phyloP scores from a whole-genome alignment of 2,113 vertebrate genomes.

The Lagenorhynchus albirostris region DNA sequence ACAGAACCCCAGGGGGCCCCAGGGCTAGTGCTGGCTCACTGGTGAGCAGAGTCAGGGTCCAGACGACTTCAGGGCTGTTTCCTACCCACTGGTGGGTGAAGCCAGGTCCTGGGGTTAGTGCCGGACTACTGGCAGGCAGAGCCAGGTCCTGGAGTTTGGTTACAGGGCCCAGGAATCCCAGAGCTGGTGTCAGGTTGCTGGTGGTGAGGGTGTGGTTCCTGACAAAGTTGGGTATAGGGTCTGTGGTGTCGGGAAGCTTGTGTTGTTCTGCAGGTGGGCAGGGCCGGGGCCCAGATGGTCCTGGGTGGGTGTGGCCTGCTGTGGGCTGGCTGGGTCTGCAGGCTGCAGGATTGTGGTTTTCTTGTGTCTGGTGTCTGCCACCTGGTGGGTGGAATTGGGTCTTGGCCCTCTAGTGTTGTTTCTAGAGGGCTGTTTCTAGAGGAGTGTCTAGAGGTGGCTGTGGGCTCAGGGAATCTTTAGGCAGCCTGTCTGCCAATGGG shows the following conservation, averaged over 20 bases:
- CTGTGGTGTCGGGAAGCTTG: neutral
- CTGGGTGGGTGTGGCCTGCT: neutral
- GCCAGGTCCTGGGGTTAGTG: neutral
- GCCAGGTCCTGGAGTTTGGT: neutral
- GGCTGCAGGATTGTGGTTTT: neutral
- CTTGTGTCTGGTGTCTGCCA: neutral
- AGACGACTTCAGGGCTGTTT: neutral
- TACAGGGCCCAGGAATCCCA: neutral
- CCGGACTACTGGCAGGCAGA: neutral
- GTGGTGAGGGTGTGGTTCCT: neutral
- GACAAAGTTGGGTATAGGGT: neutral
- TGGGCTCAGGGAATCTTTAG: neutral
- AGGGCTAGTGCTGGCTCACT: neutral
- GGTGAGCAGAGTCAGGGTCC: neutral
- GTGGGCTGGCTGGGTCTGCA: neutral
- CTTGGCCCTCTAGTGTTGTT: neutral
- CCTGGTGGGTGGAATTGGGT: neutral
- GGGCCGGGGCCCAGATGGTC: neutral
- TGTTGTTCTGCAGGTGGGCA: neutral
- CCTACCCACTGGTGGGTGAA: too few relatives aligned
- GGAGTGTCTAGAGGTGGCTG: neutral
- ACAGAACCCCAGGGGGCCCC: neutral
- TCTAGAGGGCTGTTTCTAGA: neutral
- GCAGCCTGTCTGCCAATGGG: neutral
- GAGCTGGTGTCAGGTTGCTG: neutral